A percentile compares a stretch with the other conserved stretches of the same genome.
Conservation (phyloP, 2,888 invertebrate genomes). For the Eurytoma adleriae region DNA sequence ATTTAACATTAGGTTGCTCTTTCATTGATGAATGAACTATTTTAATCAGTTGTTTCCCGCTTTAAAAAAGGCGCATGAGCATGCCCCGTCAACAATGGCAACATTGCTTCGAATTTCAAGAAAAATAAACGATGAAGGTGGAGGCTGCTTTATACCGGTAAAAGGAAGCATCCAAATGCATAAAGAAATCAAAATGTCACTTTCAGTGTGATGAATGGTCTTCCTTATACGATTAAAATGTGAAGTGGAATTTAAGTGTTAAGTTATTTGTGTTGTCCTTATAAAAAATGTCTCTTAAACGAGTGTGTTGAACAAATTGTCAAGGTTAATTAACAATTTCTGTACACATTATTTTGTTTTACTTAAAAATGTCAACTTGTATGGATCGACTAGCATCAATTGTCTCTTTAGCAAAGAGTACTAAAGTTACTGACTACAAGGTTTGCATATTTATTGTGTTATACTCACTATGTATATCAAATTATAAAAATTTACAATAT, state of each 20-base stretch:
- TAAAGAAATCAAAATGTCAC: not conserved
- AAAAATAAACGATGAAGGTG: constrained; percentile 7
- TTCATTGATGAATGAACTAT: not conserved
- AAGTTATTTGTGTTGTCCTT: not conserved
- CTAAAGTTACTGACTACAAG: constrained; percentile 60
- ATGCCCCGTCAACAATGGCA: constrained; percentile 25
- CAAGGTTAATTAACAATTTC: constrained; percentile 27
- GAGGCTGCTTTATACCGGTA: constrained; percentile 29
- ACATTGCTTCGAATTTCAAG: constrained; percentile 25
- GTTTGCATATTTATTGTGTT: constrained; percentile 57
- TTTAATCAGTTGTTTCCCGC: not conserved
- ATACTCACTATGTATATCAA: not conserved
- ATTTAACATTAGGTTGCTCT: not conserved
- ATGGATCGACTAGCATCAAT: constrained; percentile 53
- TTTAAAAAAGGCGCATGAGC: not conserved
- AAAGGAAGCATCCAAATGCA: not conserved
- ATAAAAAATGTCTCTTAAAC: constrained; percentile 2
- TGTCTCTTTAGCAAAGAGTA: constrained; percentile 59
- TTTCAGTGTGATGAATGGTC: not conserved
- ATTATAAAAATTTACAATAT: constrained; percentile 11
- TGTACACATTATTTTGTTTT: constrained; percentile 19
- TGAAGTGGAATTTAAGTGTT: not conserved
- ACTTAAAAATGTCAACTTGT: constrained; percentile 45
- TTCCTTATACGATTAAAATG: constrained; percentile 8
- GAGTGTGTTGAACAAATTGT: not conserved